A percentile compares a stretch with the other conserved stretches of the same genome.
Evolutionary conservation across 2,888 invertebrate genomes (phyloP).

Genomic region (Epiblema foenella): DNA sequence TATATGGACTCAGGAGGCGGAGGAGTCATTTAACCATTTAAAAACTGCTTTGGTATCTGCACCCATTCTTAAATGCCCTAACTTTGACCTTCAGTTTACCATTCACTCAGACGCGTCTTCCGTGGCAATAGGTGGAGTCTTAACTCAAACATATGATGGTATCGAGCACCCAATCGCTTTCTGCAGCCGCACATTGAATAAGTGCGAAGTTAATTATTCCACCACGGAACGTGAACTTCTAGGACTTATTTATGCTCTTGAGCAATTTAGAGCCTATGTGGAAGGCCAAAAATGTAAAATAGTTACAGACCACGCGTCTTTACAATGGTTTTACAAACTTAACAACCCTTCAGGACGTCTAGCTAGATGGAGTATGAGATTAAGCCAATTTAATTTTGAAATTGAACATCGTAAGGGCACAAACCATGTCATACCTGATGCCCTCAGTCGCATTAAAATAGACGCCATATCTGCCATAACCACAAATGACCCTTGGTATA

Average conservation of each 20-base stretch:
- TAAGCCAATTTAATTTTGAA: conserved; percentile 1
- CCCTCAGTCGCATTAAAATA: not conserved
- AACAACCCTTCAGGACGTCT: not conserved
- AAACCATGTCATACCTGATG: not conserved
- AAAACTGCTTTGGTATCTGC: no score
- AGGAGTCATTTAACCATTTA: no score
- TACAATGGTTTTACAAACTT: not conserved
- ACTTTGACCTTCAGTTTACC: not conserved
- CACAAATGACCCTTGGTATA: not conserved
- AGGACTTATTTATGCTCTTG: not conserved
- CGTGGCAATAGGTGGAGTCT: not conserved
- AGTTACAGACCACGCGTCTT: not conserved
- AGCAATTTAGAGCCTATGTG: not conserved
- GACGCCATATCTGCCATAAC: not conserved
- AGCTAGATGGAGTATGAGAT: not conserved
- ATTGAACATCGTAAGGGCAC: not conserved
- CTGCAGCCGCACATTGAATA: not conserved
- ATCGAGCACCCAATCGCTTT: not conserved
- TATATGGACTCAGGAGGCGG: no score
- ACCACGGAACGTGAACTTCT: not conserved
- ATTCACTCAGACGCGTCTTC: not conserved
- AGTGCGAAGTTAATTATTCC: not conserved
- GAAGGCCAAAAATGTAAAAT: not conserved
- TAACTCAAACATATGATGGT: not conserved
- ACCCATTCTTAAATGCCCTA: no score